Conservation (phyloP, 1,140 invertebrate species). For the Antheraea pernyi region DNA sequence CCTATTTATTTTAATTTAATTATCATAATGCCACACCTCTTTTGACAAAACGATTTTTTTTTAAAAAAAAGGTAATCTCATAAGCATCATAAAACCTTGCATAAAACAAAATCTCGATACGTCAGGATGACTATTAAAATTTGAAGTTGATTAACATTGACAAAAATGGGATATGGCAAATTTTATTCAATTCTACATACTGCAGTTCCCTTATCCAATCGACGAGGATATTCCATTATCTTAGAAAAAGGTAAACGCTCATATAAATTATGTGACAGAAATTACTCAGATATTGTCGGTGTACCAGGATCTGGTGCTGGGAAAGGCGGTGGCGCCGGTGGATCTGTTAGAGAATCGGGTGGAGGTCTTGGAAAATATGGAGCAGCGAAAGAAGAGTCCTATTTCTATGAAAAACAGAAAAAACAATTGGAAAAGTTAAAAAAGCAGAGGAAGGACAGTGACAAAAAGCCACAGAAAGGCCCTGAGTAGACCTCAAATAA, state of each 20-base stretch:
- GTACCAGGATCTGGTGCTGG: slow-evolving; percentile 47
- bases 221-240: not conserved
- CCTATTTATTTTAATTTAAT: too few relatives aligned
- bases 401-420: slow-evolving; percentile 54
- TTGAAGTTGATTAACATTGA: not conserved
- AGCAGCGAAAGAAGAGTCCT: slow-evolving; percentile 55
- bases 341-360: slow-evolving; percentile 49
- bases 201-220: not conserved
- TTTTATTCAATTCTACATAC: not conserved
- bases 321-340: slow-evolving; percentile 48
- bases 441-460: slow-evolving; percentile 27
- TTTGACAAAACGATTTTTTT: too few relatives aligned
- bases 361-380: slow-evolving; percentile 53
- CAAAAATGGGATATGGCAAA: not conserved
- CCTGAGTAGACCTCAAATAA: not conserved
- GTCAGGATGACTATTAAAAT: not conserved
- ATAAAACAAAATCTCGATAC: not conserved
- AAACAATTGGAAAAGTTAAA: slow-evolving; percentile 53
- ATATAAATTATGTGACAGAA: not conserved
- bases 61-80: too few relatives aligned
- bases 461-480: not conserved
- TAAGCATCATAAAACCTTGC: too few relatives aligned
- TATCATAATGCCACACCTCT: too few relatives aligned
- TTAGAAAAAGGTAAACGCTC: not conserved
- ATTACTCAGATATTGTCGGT: slow-evolving; percentile 20